Evolutionary conservation across 1,140 invertebrate species (phyloP), one percentile per base, ranked within the genome.

Genomic region (Tetramorium simillimum): DNA sequence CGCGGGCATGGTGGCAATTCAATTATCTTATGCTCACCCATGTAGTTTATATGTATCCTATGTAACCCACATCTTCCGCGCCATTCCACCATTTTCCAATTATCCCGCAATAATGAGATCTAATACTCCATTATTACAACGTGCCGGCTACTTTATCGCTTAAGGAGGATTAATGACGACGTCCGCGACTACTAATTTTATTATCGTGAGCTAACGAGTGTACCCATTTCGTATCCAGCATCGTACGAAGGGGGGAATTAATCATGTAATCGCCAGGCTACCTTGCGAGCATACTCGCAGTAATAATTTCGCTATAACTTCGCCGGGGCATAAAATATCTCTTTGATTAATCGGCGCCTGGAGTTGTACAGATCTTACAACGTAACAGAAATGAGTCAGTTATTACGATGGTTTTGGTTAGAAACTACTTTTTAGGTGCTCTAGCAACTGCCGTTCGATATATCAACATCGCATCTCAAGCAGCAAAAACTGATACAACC

Each of bases 111-210:
- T 84, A 84, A 84, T 84, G 69, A 73, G 80, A 84, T 56, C 69
- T 84, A 84, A 84, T 84, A 84, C 53, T 60, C 69, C 67, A 84
- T 84, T 84, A 84, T 84, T 73, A 73, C 67, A 84, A 84, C 80
- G 80, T 84, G 80, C 40, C 37, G 80, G 80, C 53, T 84, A 84
- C 80, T 84, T 84, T 73, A 84, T 73, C 69, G 80, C 69, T 73
- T 84, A 84, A 84, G 80, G 70, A 84, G 80, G 80, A 84, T 84
- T 84, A 84, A 84, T 84, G 80, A 84, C 58, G 80, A 73, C 80
- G 69, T 60, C 40, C 53, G 65, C 40, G 67, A 60, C 53, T 73
- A 73, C 69, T 73, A 84, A 84, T 84, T 84, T 84, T 84, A 84
- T 84, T 84, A 84, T 84, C 80, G 67, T 40, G 53, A 37, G 49